Conservation (phyloP, 2,797 vertebrate species). For the Chiroxiphia lanceolata region DNA sequence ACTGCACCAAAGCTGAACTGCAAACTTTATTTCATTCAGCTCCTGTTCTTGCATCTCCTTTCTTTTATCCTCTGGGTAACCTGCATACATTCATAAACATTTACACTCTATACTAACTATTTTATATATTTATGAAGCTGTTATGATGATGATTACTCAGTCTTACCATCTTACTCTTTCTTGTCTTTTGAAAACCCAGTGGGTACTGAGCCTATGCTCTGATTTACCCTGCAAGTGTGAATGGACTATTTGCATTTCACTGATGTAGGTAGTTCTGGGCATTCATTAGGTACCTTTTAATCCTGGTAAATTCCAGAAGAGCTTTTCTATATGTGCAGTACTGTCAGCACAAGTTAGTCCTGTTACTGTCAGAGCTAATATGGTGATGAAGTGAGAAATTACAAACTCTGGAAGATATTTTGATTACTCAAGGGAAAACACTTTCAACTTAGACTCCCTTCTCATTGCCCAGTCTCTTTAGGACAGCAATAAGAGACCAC, state of each 20-base stretch:
- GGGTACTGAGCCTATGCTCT: fast-evolving
- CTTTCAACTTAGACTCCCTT: background rate
- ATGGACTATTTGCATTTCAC: background rate
- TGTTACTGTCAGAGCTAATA: background rate
- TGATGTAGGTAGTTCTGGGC: background rate
- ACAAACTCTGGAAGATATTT: fast-evolving
- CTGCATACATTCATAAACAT: background rate
- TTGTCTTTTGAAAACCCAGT: background rate
- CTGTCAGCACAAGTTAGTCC: background rate
- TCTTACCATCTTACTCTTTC: background rate
- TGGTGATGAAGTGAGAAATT: background rate
- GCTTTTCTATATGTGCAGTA: background rate
- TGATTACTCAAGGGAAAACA: background rate
- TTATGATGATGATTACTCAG: background rate
- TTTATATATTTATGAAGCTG: background rate
- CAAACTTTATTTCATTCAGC: background rate
- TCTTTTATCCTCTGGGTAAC: background rate
- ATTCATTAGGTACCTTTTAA: background rate
- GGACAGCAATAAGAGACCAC: background rate
- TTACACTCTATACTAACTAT: background rate
- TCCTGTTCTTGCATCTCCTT: background rate
- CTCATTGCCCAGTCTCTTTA: background rate
- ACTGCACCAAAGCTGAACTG: background rate
- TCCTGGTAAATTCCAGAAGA: background rate
- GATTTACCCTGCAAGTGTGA: background rate